phyloP scores from a whole-genome alignment of 1,140 invertebrate genomes.

The Carposina sasakii region DNA sequence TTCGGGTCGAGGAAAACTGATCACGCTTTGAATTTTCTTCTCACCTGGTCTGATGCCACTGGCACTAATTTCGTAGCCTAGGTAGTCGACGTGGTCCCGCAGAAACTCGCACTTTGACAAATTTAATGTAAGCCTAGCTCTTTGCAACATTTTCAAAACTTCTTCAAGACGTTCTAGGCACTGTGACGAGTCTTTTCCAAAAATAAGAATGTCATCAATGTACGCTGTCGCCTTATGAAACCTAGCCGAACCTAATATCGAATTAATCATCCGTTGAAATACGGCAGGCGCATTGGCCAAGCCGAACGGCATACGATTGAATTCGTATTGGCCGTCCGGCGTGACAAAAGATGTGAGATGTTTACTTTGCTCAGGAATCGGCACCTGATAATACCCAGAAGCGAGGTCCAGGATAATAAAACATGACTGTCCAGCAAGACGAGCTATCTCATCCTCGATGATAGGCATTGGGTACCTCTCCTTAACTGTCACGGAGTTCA shows the following conservation, averaged over 20 bases:
- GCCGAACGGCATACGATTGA: conserved; percentile 26
- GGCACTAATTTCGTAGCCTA: conserved; percentile 25
- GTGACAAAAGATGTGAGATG: conserved; percentile 33
- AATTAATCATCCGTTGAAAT: conserved; percentile 33
- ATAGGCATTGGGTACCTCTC: conserved; percentile 64
- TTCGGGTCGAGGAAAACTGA: conserved; percentile 19
- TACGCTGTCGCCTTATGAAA: conserved; percentile 28
- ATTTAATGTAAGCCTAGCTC: conserved; percentile 19
- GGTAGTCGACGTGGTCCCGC: conserved; percentile 18
- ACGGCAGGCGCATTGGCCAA: conserved; percentile 23
- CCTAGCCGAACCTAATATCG: conserved; percentile 21
- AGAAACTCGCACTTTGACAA: conserved; percentile 23
- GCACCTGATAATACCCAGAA: conserved; percentile 63
- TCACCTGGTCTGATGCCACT: conserved; percentile 20
- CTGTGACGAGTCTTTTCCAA: conserved; percentile 24
- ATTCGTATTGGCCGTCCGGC: conserved; percentile 32
- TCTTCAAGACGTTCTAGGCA: conserved; percentile 29
- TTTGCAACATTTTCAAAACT: conserved; percentile 12
- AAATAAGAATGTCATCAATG: conserved; percentile 28
- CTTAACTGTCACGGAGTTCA: conserved; percentile 62
- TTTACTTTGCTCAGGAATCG: conserved; percentile 36
- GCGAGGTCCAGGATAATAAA: conserved; percentile 42
- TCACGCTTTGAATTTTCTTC: conserved; percentile 19
- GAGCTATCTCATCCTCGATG: conserved; percentile 64
- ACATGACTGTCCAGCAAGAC: conserved; percentile 22